Percentiles rank a stretch among this genome's conserved stretches.
Conservation (phyloP, 1,140 invertebrate genomes). For the Limonius californicus region DNA sequence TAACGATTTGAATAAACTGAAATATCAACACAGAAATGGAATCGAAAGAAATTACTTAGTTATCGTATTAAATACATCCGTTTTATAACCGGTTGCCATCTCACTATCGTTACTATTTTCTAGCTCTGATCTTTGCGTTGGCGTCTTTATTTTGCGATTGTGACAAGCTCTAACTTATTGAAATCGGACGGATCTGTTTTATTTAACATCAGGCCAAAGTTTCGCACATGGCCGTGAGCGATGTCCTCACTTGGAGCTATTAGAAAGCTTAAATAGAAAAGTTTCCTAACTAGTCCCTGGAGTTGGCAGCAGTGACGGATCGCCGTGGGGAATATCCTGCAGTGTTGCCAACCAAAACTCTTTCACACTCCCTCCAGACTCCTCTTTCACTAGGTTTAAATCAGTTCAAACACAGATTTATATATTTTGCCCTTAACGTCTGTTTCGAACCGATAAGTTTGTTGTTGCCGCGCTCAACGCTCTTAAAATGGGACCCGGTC, state of each 20-base stretch:
- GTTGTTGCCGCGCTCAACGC: too few species aligned
- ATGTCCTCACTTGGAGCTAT: conserved; percentile 10
- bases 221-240: neutral
- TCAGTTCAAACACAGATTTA: conserved; percentile 2
- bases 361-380: neutral
- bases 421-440: neutral
- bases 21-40: too few species aligned
- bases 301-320: conserved; percentile 17
- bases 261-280: conserved; percentile 12
- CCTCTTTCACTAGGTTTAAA: neutral
- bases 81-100: too few species aligned
- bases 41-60: too few species aligned
- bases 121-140: too few species aligned
- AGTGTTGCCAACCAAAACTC: conserved; percentile 4
- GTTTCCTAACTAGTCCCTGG: conserved; percentile 12
- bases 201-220: neutral
- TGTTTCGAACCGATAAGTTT: neutral
- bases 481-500: too few species aligned
- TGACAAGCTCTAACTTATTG: neutral
- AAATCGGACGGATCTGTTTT: neutral
- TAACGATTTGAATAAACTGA: too few species aligned
- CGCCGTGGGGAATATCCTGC: conserved; percentile 9
- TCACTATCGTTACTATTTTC: too few species aligned
- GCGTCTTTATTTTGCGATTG: too few species aligned
- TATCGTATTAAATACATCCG: too few species aligned